Evolutionary conservation across 2,113 vertebrate genomes (phyloP), one percentile per base, ranked within the genome.

Genomic region (Potamarius usumacintae): DNA sequence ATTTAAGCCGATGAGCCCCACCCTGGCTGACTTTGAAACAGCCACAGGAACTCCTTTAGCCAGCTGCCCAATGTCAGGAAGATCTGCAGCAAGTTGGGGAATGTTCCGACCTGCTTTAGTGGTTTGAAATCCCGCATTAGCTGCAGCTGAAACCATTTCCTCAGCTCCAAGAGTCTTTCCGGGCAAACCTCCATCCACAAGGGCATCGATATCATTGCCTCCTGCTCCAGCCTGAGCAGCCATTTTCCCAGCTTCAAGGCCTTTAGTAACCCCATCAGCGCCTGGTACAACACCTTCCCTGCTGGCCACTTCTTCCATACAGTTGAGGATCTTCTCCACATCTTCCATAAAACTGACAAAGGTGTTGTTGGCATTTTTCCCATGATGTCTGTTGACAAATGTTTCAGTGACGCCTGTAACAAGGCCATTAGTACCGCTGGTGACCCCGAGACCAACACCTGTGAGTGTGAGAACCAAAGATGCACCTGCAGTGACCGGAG

Each of bases 401-500:
- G 89, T 62, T 83, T 92, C 88, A 83, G 90, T 90, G n/a, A 90
- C 18, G 48, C 90, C 60, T 6, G 92, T 91, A 20, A 90, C 88
- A 0, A 89, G 0, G 42, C 91, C 85, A 48, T 90, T 91, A 7
- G 87, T 81, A 0, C 90, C 92, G 60, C 91, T 90, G 82, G 89
- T 91, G 71, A 92, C 86, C 1, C 90, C 91, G 60, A 92, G 65
- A 55, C 90, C 88, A 20, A 90, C 83, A n/a, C 92, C 92, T 52
- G 88, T 74, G 85, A 92, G 5, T 0, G 88, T 92, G 55, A 92
- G 89, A n/a, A 34, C 86, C 82, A 92, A 48, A 20, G 92, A 92
- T 52, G 53, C 87, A 7, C 92, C 92, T 48, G 90, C 90, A 55
- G 92, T 93, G 20, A 93, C 89, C 0, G 92, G 92, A 69, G 84